Base-by-base conservation (phyloP, 2,888 invertebrate genomes). In the Parnassius glacialis region DNA sequence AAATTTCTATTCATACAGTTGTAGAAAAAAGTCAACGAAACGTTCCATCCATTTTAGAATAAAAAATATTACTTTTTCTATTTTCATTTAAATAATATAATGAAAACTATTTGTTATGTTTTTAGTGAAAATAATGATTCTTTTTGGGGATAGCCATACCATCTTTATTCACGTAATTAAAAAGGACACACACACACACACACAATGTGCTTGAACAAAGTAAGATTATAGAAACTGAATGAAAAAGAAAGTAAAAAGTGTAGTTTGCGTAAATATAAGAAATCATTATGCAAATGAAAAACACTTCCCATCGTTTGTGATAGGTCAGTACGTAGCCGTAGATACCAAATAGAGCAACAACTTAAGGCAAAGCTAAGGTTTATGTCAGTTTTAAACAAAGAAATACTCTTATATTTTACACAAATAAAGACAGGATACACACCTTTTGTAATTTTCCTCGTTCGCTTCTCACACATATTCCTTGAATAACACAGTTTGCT, bases 361-460 rank as follows among this genome's bases (percentile, higher is more conserved):
- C 50, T 16, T 16, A 50, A 13, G 12, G n/a, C n/a, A 11, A 12
- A 7, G 3, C n/a, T 3, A n/a, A n/a, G 12, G 12, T 45, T n/a
- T 9, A 45, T 10, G 50, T 50, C 50, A 50, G 10, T 13, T 13
- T 50, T 20, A 16, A 20, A 7, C 50, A 50, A 9, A 50, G 16
- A 16, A 50, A 20, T 50, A 20, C 20, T 20, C 20, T 20, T 20
- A 55, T 43, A 43, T 43, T 20, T 25, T 7, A 25, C 16, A 51
- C 41, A 10, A 16, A 3, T n/a, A 34, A 13, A 25, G 10, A 61
- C 10, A 44, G 9, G 42, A n/a, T 2, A 59, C 63, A 2, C 10
- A 63, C 63, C 63, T 63, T 63, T 63, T 56, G 59, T 63, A 16
- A 63, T 63, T 44, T 59, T 63, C 20, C 63, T 59, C 56, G 63